Conservation (phyloP, 2,888 invertebrate genomes). For the Lithosia quadra region DNA sequence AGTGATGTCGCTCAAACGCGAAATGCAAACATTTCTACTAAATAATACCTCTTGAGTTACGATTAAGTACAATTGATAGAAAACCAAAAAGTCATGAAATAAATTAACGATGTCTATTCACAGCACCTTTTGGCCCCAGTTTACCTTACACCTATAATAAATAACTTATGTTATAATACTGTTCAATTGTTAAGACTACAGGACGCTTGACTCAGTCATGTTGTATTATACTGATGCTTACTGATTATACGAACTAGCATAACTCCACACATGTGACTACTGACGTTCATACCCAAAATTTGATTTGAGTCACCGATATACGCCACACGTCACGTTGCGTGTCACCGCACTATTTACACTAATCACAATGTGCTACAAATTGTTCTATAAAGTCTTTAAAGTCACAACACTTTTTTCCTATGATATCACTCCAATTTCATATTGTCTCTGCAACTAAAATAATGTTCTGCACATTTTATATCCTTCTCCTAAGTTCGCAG, state of each 20-base stretch:
- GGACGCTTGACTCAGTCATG: constrained; percentile 70
- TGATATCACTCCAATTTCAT: constrained; percentile 23
- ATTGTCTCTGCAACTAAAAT: neutral
- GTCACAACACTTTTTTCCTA: constrained; percentile 47
- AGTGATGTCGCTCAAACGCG: constrained; percentile 33
- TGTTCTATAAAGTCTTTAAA: constrained; percentile 35
- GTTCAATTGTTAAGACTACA: constrained; percentile 65
- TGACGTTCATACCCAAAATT: constrained; percentile 31
- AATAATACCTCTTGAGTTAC: constrained; percentile 46
- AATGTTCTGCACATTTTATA: constrained; percentile 10
- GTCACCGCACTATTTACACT: constrained; percentile 34
- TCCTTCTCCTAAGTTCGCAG: constrained; percentile 67
- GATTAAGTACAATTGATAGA: constrained; percentile 56
- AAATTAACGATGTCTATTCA: constrained; percentile 64
- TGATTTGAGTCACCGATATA: constrained; percentile 40
- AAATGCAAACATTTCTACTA: constrained; percentile 33
- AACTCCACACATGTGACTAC: constrained; percentile 27
- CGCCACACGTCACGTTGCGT: constrained; percentile 30
- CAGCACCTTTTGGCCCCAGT: constrained; percentile 82
- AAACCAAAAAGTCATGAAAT: constrained; percentile 72
- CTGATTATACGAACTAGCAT: constrained; percentile 22
- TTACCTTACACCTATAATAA: constrained; percentile 64
- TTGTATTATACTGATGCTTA: constrained; percentile 29
- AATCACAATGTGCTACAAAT: constrained; percentile 18
- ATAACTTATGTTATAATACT: constrained; percentile 80